A percentile compares a stretch with the other conserved stretches of the same genome.
These are phyloP conservation scores for Lumbricus terrestris DNA, from an alignment of 2,888 invertebrate species.

Conservation along the genomic window DNA sequence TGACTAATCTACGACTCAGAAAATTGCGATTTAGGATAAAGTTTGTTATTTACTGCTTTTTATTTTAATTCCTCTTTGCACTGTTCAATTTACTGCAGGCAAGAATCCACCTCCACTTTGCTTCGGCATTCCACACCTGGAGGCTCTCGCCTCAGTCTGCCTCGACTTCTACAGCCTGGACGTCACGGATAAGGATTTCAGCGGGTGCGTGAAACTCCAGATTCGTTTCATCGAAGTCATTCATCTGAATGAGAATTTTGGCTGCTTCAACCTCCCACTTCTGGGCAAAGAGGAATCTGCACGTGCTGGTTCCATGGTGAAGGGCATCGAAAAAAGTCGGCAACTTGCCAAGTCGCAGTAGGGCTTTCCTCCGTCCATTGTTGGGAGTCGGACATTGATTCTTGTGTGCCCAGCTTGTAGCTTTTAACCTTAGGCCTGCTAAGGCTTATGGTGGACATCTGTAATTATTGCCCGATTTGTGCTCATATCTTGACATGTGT, in stretches of 20 bases:
- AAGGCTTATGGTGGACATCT: background rate
- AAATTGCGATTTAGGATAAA: background rate
- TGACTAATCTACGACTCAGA: background rate
- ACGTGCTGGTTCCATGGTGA: background rate
- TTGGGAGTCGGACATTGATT: background rate
- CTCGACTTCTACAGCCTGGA: conserved; percentile 52
- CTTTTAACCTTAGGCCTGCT: background rate
- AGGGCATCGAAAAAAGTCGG: background rate
- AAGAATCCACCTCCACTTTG: conserved; percentile 59
- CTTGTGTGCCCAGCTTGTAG: background rate
- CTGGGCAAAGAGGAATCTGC: background rate
- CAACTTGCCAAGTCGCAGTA: background rate
- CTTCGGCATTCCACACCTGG: conserved; percentile 55
- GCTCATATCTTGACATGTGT: background rate
- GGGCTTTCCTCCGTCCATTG: background rate
- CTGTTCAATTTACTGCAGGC: conserved; percentile 43
- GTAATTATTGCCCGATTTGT: background rate
- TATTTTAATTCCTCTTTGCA: background rate
- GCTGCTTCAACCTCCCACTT: conserved; percentile 51
- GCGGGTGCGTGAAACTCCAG: conserved; percentile 55
- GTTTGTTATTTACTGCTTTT: background rate
- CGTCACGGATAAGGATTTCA: conserved; percentile 42
- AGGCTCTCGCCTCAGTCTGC: conserved; percentile 55
- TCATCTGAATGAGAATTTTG: conserved; percentile 50
- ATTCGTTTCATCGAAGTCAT: conserved; percentile 49